Conservation (phyloP, 2,113 vertebrate species). For the Haemorhous mexicanus region DNA sequence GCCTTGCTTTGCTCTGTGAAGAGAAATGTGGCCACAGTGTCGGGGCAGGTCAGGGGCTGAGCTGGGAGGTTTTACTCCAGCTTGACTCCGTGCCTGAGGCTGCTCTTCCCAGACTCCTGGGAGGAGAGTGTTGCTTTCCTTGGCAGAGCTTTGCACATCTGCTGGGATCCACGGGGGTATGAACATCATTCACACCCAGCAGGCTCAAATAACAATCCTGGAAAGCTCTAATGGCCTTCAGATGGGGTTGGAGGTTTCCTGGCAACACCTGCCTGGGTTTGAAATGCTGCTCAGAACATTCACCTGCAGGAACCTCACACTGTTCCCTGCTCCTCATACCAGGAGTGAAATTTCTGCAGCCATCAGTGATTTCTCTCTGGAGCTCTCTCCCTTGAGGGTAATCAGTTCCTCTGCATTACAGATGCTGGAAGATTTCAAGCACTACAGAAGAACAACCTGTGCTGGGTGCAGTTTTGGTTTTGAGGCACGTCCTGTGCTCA, state of each 20-base stretch:
- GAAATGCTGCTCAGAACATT: neutral
- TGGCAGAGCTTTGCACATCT: neutral
- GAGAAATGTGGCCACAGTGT: too few relatives aligned
- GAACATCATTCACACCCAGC: neutral
- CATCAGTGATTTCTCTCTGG: neutral
- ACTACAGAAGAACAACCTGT: neutral
- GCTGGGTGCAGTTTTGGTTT: neutral
- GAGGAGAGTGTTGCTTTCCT: neutral
- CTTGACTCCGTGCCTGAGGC: accelerated
- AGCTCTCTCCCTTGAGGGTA: neutral
- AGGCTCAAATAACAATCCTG: neutral
- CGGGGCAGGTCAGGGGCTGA: neutral
- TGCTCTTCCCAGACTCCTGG: neutral
- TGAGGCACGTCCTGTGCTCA: neutral
- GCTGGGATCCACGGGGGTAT: neutral
- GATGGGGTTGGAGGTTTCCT: neutral
- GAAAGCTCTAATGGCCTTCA: neutral
- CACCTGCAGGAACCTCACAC: accelerated
- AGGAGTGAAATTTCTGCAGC: neutral
- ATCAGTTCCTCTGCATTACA: neutral
- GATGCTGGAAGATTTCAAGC: neutral
- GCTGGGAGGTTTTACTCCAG: neutral
- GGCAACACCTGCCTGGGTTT: neutral
- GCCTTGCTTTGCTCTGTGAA: too few relatives aligned
- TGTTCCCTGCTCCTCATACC: accelerated